A percentile compares a stretch with the other conserved stretches of the same genome.
Evolutionary conservation across 2,888 invertebrate genomes (phyloP).

Genomic region (Nomada ruficornis): DNA sequence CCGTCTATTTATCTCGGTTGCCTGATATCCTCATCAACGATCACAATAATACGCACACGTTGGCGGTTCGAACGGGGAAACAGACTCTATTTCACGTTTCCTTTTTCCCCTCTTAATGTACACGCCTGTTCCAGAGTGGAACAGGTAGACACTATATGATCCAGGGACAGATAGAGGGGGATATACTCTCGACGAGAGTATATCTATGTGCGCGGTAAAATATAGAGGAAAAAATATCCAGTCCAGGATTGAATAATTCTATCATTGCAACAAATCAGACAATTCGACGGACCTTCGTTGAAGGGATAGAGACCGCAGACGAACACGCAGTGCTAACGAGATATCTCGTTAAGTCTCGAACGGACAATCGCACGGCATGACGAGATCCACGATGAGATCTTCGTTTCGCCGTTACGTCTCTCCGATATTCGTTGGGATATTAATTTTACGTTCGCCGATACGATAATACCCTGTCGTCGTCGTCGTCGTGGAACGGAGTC

Average conservation of each 20-base stretch:
- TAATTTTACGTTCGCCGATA: constrained; percentile 52
- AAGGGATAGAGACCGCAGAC: constrained; percentile 32
- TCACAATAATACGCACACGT: constrained; percentile 20
- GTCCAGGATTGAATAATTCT: constrained; percentile 61
- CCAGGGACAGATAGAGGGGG: background rate
- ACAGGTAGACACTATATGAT: background rate
- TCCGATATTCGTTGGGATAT: constrained; percentile 66
- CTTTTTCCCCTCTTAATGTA: background rate
- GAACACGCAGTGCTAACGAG: constrained; percentile 66
- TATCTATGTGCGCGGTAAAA: too few relatives aligned
- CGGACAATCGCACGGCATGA: constrained; percentile 61
- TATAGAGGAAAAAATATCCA: constrained; percentile 1
- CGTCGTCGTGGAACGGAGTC: background rate
- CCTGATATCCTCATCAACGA: constrained; percentile 28
- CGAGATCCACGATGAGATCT: constrained; percentile 59
- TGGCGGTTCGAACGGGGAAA: background rate
- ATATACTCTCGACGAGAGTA: background rate
- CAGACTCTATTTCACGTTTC: background rate
- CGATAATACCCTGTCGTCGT: background rate
- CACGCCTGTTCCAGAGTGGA: background rate
- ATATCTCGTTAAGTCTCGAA: constrained; percentile 70
- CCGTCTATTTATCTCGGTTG: constrained; percentile 22
- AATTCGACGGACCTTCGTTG: constrained; percentile 42
- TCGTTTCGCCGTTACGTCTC: constrained; percentile 48
- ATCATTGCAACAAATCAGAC: constrained; percentile 52